Evolutionary conservation across 2,113 vertebrate species (phyloP).

Genomic region (Todiramphus saurophagus): DNA sequence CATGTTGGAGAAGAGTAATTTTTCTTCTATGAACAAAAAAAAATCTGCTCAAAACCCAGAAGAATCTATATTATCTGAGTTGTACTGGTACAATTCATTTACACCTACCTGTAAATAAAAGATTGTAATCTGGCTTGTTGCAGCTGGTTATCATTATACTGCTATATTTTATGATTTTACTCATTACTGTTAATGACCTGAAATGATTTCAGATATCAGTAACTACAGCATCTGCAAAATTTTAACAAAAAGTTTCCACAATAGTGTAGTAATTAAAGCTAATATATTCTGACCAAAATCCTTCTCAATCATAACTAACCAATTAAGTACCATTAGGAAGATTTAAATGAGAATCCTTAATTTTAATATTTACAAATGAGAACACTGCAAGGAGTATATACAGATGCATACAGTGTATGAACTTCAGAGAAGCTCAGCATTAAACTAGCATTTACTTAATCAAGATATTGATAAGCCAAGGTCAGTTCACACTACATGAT

Average conservation of each 20-base stretch:
- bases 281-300: neutral
- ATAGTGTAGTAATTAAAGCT: neutral
- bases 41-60: neutral
- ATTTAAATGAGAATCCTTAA: neutral
- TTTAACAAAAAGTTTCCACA: neutral
- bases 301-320: neutral
- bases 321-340: neutral
- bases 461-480: neutral
- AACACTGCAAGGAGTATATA: neutral
- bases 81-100: neutral
- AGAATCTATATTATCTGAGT: too few species aligned
- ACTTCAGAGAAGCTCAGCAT: neutral
- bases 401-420: accelerated
- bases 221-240: neutral
- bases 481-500: neutral
- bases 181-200: neutral
- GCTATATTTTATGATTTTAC: neutral
- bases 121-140: neutral
- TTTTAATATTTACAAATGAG: neutral
- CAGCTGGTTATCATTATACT: neutral
- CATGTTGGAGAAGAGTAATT: neutral
- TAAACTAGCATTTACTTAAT: neutral
- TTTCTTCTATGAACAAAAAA: neutral
- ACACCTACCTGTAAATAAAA: neutral
- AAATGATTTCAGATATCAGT: neutral